These are phyloP conservation scores for Macaria liturata DNA, from an alignment of 2,888 invertebrate genomes.

Conservation along the genomic window DNA sequence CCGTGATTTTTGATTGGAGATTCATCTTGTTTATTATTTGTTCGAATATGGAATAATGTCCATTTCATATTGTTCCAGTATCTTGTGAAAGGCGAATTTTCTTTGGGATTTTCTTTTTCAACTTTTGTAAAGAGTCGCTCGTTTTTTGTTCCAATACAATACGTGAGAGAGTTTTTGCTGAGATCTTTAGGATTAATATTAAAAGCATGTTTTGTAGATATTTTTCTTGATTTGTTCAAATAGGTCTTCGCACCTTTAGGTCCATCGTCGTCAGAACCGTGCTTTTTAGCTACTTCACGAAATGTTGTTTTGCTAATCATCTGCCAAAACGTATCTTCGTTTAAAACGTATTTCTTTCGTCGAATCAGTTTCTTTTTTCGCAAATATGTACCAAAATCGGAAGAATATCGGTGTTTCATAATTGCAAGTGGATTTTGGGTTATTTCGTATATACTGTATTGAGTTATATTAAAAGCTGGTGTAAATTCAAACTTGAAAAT, in stretches of 20 bases:
- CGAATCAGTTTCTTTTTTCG: conserved; percentile 17
- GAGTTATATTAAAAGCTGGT: background rate
- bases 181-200: background rate
- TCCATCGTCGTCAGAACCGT: background rate
- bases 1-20: conserved; percentile 33
- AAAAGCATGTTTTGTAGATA: background rate
- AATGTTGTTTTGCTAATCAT: conserved; percentile 2
- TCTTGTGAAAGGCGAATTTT: conserved; percentile 16
- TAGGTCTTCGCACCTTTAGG: background rate
- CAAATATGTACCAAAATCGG: conserved; percentile 14
- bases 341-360: background rate
- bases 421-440: conserved; percentile 11
- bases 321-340: conserved; percentile 11
- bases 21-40: conserved; percentile 24
- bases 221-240: conserved; percentile 1
- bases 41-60: conserved; percentile 18
- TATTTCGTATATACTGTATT: conserved; percentile 17
- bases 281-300: background rate
- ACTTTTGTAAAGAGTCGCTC: too few relatives aligned
- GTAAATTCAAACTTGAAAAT: too few relatives aligned
- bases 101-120: conserved; percentile 6
- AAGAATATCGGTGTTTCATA: conserved; percentile 8
- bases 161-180: background rate
- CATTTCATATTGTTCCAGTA: conserved; percentile 40
- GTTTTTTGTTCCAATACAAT: too few relatives aligned